Percentiles rank a stretch among this genome's conserved stretches.
Evolutionary conservation across 2,797 vertebrate genomes (phyloP).

Genomic region (Gephyroberyx darwinii): DNA sequence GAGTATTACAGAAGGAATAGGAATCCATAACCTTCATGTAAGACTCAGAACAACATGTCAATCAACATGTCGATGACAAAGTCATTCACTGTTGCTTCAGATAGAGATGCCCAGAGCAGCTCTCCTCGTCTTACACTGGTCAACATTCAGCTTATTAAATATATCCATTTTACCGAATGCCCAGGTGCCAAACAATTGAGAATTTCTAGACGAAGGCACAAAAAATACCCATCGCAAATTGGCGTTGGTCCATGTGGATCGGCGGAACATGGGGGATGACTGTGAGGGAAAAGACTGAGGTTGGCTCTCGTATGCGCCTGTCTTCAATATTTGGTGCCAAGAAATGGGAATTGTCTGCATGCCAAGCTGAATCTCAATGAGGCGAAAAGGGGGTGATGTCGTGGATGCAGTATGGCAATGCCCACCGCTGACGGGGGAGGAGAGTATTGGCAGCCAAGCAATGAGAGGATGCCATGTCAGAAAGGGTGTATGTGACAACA

Average conservation of each 20-base stretch:
- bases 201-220: conserved; percentile 55
- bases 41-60: conserved; percentile 26
- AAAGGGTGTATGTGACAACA: conserved; percentile 57
- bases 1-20: conserved; percentile 20
- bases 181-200: conserved; percentile 31
- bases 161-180: conserved; percentile 26
- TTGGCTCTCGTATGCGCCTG: conserved; percentile 64
- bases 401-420: conserved; percentile 70
- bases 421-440: conserved; percentile 63
- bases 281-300: conserved; percentile 58
- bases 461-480: conserved; percentile 72
- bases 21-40: conserved; percentile 37
- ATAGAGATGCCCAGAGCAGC: conserved; percentile 21
- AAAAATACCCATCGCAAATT: conserved; percentile 63
- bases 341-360: conserved; percentile 78
- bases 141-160: conserved; percentile 10
- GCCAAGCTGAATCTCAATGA: conserved; percentile 83
- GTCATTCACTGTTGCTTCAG: conserved; percentile 14
- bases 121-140: conserved; percentile 6
- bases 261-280: conserved; percentile 43
- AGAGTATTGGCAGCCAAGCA: conserved; percentile 69
- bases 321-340: conserved; percentile 77
- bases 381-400: conserved; percentile 73
- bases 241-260: conserved; percentile 61
- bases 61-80: conserved; percentile 2